phyloP scores from a whole-genome alignment of 2,113 vertebrate genomes.

The Alethe diademata region DNA sequence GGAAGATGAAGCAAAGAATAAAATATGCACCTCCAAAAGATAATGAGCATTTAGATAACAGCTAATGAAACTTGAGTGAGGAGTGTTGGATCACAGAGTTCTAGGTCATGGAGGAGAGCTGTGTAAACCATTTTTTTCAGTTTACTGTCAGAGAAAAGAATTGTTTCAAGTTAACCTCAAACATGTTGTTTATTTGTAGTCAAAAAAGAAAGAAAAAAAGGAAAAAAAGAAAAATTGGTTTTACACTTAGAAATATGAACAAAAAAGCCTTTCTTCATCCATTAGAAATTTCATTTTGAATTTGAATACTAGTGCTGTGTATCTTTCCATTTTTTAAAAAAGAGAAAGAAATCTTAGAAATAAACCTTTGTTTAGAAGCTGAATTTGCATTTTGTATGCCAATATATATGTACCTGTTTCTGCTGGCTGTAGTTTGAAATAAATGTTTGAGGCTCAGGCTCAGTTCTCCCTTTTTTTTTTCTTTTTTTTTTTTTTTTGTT shows the following conservation, averaged over 20 bases:
- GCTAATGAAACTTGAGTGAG: neutral
- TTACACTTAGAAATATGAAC: neutral
- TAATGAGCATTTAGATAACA: neutral
- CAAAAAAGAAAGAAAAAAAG: neutral
- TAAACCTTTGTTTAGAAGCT: neutral
- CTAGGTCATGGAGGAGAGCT: neutral
- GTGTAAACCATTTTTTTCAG: neutral
- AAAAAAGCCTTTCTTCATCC: neutral
- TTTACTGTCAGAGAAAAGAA: neutral
- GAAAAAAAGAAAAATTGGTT: accelerated
- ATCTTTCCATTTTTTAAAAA: neutral
- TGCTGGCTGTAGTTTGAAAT: accelerated
- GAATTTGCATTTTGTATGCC: neutral
- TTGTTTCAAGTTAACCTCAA: neutral
- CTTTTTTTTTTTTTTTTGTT: neutral
- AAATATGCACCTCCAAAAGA: neutral
- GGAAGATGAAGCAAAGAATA: neutral
- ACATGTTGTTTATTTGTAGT: neutral
- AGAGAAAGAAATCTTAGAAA: neutral
- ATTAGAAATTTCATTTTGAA: neutral
- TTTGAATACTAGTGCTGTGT: neutral
- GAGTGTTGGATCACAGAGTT: constrained; percentile 3
- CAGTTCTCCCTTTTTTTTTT: neutral
- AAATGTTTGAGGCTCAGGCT: neutral
- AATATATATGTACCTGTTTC: neutral